Base-by-base conservation (phyloP, 2,113 vertebrate genomes). In the Microcebus griseorufus region DNA sequence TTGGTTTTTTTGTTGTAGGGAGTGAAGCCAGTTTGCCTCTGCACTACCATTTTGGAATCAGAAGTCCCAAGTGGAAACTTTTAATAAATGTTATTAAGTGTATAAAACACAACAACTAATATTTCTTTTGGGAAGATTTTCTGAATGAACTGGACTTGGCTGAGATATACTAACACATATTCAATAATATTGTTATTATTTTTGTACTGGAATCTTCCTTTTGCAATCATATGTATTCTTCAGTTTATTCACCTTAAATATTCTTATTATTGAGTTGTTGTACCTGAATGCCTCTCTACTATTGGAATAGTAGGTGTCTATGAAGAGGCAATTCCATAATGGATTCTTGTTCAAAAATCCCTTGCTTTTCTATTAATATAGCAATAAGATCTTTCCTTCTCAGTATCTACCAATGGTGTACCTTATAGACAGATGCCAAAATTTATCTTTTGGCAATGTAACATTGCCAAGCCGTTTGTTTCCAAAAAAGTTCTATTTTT, bases 381-480 rank as follows among this genome's bases (percentile, higher is more conserved):
- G 80, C 16, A 75, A 39, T 93, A 64, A 94, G 29, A 60, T 76
- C 9, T 86, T 76, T 88, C 4, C 27, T 96, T 80, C 60, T 25
- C 51, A 32, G 17, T 18, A 39, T 67, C 70, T 34, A 14, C 88
- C 48, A 88, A 6, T 72, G 55, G 51, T 87, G 1, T 88, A 42
- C 65, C 45, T 82, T 87, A 67, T 25, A 92, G 65, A 48, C 42
- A 79, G 69, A 95, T 87, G 45, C 69, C 73, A 87, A 86, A 42
- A 73, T 58, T 67, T 92, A 48, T 91, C 55, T 78, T 85, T 96
- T 87, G 72, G 45, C 67, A 81, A 39, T 65, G 18, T 72, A 76
- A 67, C 39, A 64, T 86, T 85, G 10, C 58, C 53, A 92, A 93
- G 87, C 67, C 9, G 37, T 83, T 95, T 87, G n/a, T 55, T 95